Percentiles rank a stretch among this genome's conserved stretches.
These are phyloP conservation scores for Diabrotica virgifera DNA, from an alignment of 1,140 invertebrate species.

Conservation along the genomic window DNA sequence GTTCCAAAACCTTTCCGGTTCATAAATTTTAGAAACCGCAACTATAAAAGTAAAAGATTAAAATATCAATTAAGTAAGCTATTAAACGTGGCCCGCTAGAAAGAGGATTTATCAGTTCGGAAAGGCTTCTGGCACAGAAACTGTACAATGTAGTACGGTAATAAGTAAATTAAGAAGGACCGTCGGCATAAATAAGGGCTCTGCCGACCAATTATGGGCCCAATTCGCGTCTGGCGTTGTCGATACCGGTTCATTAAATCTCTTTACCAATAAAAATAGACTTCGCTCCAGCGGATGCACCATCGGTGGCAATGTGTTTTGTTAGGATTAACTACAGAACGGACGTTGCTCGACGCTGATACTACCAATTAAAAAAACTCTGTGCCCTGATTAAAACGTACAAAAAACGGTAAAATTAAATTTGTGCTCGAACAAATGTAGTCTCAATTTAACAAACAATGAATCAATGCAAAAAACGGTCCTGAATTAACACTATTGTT, in stretches of 20 bases:
- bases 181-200: slow-evolving; percentile 30
- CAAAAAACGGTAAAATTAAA: no score
- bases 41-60: slow-evolving; percentile 4
- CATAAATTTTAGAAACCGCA: neutral
- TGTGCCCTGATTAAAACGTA: no score
- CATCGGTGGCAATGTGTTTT: slow-evolving; percentile 4
- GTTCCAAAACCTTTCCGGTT: neutral
- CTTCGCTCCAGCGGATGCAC: slow-evolving; percentile 3
- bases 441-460: no score
- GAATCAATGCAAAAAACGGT: no score
- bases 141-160: slow-evolving; percentile 24
- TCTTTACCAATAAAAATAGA: slow-evolving; percentile 28
- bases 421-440: no score
- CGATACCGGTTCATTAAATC: slow-evolving; percentile 33
- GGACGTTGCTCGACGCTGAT: no score
- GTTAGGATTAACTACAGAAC: neutral
- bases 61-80: slow-evolving; percentile 17
- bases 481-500: no score
- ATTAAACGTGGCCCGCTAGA: slow-evolving; percentile 4
- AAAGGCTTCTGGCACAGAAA: slow-evolving; percentile 24
- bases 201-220: slow-evolving; percentile 24
- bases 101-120: slow-evolving; percentile 12
- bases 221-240: slow-evolving; percentile 27
- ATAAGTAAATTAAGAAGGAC: slow-evolving; percentile 34
- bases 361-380: no score